Base-by-base conservation (phyloP, 2,113 vertebrate species). In the Sapajus apella region DNA sequence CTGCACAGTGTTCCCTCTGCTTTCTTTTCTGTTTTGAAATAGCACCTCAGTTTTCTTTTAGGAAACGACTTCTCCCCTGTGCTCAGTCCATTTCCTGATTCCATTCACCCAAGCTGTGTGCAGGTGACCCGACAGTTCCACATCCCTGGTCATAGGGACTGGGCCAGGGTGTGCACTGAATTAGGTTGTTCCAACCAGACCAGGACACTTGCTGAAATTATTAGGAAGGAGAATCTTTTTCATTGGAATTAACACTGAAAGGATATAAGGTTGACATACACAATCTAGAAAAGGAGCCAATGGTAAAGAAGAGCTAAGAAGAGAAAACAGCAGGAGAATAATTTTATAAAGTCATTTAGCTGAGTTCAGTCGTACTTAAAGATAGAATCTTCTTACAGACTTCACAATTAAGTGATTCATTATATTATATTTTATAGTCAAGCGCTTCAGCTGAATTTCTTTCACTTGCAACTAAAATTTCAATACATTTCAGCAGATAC, bases 401-500 rank as follows among this genome's bases (percentile, higher is more conserved):
- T 61, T 82, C 73, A 20, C 25, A 90, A 37, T 35, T 21, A 87
- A 77, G 37, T 47, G 40, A 85, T 12, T 70, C 37, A 68, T 47
- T 87, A 61, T 45, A 73, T 45, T 93, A 64, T 90, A 20, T 84
- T 93, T 84, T 73, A 37, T 56, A 55, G 32, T 82, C 61, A 55
- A 90, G n/a, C n/a, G 37, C 40, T 37, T 37, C 43, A 77, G 45
- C 21, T 91, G 61, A 77, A 66, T 70, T 80, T 94, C 50, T 94
- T 96, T 90, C 25, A 68, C 43, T 86, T 94, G 64, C 30, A 84
- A 83, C 18, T 80, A 47, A 90, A 92, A 80, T 86, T 70, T 50
- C 47, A 82, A 56, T 76, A 96, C n/a, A 32, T 95, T 89, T 35
- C 68, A 91, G 80, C 3, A 76, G 73, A 58, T 52, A 43, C 23